These are phyloP conservation scores for Camponotus fellah DNA, from an alignment of 2,888 invertebrate species.

Conservation along the genomic window DNA sequence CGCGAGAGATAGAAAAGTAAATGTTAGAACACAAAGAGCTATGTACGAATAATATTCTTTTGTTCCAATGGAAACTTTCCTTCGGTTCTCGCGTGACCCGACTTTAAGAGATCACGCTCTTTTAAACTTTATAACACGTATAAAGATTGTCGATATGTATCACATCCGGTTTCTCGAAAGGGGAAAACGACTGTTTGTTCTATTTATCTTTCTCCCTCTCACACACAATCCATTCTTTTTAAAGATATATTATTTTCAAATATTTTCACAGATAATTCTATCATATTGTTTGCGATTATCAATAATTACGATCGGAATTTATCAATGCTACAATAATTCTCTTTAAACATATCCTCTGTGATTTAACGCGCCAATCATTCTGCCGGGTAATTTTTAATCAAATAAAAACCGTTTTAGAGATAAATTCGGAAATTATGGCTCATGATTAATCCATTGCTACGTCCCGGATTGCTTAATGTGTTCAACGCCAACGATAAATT, in stretches of 20 bases:
- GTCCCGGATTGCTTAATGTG: slow-evolving; percentile 38
- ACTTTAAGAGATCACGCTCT: slow-evolving; percentile 27
- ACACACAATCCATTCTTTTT: neutral
- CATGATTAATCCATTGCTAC: slow-evolving; percentile 5
- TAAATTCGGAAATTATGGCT: slow-evolving; percentile 4
- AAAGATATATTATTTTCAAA: neutral
- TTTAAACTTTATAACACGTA: neutral
- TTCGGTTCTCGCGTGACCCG: slow-evolving; percentile 40
- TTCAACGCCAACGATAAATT: slow-evolving; percentile 61
- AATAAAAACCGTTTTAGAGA: neutral
- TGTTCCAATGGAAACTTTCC: slow-evolving; percentile 24
- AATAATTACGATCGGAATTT: neutral
- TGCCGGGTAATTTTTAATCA: neutral
- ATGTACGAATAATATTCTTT: neutral
- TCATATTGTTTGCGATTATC: neutral
- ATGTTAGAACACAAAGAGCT: neutral
- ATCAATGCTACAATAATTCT: neutral
- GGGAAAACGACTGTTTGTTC: neutral
- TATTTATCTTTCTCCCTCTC: neutral
- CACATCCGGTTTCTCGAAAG: slow-evolving; percentile 8
- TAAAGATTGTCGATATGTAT: slow-evolving; percentile 23
- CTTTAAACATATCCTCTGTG: neutral
- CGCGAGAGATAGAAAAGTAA: slow-evolving; percentile 2
- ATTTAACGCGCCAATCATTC: neutral
- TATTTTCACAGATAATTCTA: neutral